Evolutionary conservation across 2,113 vertebrate genomes (phyloP).

Genomic region (Vireo altiloquus): DNA sequence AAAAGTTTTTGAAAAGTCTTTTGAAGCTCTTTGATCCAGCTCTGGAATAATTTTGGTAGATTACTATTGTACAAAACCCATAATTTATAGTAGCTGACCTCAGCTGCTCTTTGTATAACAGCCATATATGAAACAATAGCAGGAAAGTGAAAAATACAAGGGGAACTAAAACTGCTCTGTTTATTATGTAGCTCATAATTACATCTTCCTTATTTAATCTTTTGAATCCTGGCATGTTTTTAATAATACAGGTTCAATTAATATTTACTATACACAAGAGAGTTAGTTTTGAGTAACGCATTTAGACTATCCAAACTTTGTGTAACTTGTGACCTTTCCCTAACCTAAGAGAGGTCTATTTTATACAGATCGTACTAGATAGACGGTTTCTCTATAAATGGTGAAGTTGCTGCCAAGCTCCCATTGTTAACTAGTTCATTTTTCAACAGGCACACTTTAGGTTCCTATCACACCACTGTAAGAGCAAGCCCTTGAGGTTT

Average conservation of each 20-base stretch:
- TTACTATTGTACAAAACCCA: conserved; percentile 83
- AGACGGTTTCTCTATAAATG: conserved; percentile 22
- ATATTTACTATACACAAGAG: conserved; percentile 81
- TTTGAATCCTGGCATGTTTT: conserved; percentile 79
- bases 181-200: conserved; percentile 87
- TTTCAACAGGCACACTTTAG: conserved; percentile 28
- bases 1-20: conserved; percentile 70
- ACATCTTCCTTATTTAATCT: conserved; percentile 84
- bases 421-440: conserved; percentile 56
- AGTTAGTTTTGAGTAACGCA: conserved; percentile 79
- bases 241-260: conserved; percentile 74
- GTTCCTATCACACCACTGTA: conserved; percentile 32
- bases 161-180: conserved; percentile 84
- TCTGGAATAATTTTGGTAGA: conserved; percentile 80
- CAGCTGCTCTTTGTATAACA: conserved; percentile 86
- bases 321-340: conserved; percentile 74
- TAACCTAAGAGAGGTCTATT: conserved; percentile 74
- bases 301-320: conserved; percentile 72
- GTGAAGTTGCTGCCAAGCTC: conserved; percentile 22
- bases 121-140: conserved; percentile 91
- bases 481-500: conserved; percentile 28
- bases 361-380: conserved; percentile 49
- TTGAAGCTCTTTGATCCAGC: conserved; percentile 83
- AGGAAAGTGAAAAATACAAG: conserved; percentile 91
- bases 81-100: conserved; percentile 94